phyloP scores from a whole-genome alignment of 2,113 vertebrate genomes.

The Saccopteryx leptura region DNA sequence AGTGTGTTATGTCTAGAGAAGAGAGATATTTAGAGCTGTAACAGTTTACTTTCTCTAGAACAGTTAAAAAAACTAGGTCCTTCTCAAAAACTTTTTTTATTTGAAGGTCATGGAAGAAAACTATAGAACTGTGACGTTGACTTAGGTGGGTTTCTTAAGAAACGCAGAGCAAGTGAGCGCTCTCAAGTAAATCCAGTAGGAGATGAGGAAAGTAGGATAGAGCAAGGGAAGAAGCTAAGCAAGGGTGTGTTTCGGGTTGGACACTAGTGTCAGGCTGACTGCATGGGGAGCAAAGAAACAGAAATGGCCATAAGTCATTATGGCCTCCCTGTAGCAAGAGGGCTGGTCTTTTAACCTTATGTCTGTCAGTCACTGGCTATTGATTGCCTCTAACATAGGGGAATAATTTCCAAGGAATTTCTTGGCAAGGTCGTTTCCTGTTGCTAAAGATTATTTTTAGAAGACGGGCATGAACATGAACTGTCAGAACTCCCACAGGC shows the following conservation, averaged over 20 bases:
- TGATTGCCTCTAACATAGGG: neutral
- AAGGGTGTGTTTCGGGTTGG: neutral
- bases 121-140: neutral
- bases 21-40: neutral
- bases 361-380: neutral
- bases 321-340: neutral
- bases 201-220: neutral
- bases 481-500: neutral
- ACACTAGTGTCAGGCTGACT: neutral
- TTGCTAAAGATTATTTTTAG: neutral
- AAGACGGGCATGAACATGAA: neutral
- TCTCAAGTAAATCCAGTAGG: neutral
- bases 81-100: neutral
- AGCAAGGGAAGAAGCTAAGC: neutral
- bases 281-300: neutral
- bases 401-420: neutral
- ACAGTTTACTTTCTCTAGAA: neutral
- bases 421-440: neutral
- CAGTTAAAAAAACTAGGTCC: neutral
- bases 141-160: neutral
- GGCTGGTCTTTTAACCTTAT: no score
- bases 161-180: neutral
- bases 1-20: neutral
- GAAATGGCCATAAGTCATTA: neutral
- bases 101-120: neutral